Evolutionary conservation across 92 coral and sea anemone species (phyloP), one percentile per base, ranked within the genome.

Genomic region (Heteractis magnifica): DNA sequence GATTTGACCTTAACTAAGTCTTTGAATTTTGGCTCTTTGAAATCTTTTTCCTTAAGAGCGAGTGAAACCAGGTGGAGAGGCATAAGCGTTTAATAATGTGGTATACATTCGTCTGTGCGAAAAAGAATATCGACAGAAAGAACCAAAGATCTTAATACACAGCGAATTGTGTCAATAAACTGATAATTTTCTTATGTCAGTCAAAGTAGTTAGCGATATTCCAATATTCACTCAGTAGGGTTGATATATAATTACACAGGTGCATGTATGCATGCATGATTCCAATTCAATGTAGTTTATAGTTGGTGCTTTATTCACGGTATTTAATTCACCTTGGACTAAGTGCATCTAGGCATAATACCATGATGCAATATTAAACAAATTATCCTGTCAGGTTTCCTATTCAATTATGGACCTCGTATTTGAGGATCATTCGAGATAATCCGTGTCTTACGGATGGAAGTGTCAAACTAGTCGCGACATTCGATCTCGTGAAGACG

Each of bases 311-410:
- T 64, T 79, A 60, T 26, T 79, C 59, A 21, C 76, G 11, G 44
- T 71, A 8, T 56, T 23, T 81, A 81, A 81, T 81, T 81, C 84
- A 81, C 84, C 84, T 71, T 81, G 72, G 49, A 23, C 10, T 62
- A 62, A 62, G 75, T 62, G 77, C 84, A 52, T 81, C 76, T 75
- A 81, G 44, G 44, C 19, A 56, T 18, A 81, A 81, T 81, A 70
- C 18, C 70, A 8, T 18, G 70, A 81, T 81, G 53, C 72, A 51
- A 50, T 75, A 81, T 81, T 81, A 81, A 81, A 55, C 84, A 70
- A 68, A 81, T 81, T 71, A 81, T 51, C 51, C 62, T 56, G 84
- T 68, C 56, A 74, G 73, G 50, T 81, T 52, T 65, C 73, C 73
- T 68, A 34, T 68, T 68, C 73, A 68, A 68, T 68, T 68, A 68